Evolutionary conservation across 2,888 invertebrate species (phyloP), one percentile per base, ranked within the genome.

Genomic region (Geotrupes spiniger): DNA sequence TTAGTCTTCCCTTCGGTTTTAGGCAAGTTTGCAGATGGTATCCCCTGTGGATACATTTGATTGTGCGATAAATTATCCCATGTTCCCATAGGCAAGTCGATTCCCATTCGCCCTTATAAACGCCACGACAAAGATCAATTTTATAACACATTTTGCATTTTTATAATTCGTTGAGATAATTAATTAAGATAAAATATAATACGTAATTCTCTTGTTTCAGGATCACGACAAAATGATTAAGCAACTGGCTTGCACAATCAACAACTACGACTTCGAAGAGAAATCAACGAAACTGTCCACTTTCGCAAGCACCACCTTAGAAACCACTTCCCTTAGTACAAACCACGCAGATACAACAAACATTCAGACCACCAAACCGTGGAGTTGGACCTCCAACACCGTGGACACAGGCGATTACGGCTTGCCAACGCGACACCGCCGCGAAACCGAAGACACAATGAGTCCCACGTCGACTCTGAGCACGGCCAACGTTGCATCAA

Each of bases 221-320:
- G 79, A 83, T 73, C 78, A 78, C 1, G 81, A 81, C 62, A 79
- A 81, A 39, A 75, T 84, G 54, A 71, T 82, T 29, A 76, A 73
- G 58, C 78, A 81, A 53, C 70, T 84, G 15, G 79, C 81, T 1
- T 84, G 84, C 62, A 69, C 72, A 8, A 78, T 80, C 50, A 74
- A 76, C 49, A 75, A 76, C 45, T 77, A 77, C 38, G 70, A 73
- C 28, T 51, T 52, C 42, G 54, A 56, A 25, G 52, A 56, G 16
- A 51, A 48, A 37, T 33, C 50, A 14, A 43, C 41, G 4, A 68
- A 65, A n/a, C 64, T 63, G 53, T 52, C 60, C 16, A 54, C 60
- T 11, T 59, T 53, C 11, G 50, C 57, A 21, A 40, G 45, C 5
- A 39, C 42, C 5, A 45, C 45, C 28, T 29, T 43, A 5, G 38